Base-by-base conservation (phyloP, 2,797 vertebrate species). In the Macropodus opercularis region DNA sequence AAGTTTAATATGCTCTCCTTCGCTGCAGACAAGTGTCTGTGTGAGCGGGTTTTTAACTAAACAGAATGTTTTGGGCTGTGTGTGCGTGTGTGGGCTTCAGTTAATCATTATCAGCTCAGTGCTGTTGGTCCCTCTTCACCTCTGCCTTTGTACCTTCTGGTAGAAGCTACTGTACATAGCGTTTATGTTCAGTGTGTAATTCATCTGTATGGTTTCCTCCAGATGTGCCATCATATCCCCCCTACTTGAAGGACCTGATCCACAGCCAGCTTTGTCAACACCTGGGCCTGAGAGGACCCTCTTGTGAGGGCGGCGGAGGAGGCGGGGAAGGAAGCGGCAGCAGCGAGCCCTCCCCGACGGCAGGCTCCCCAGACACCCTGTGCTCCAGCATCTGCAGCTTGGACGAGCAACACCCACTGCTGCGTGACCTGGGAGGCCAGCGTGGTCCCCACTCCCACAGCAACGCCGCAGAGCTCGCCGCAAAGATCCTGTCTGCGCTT, bases 311-410 rank as follows among this genome's bases (percentile, higher is more conserved):
- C 40, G 92, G 89, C 0, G 93, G 94, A 72, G 83, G 80, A n/a
- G 34, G 68, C 1, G 93, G 92, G 0, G 95, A 94, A 67, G 95
- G 92, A 12, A 93, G 87, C 0, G 93, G 86, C 32, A 95, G 88
- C 2, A 92, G 85, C 0, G 91, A 96, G 82, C 95, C 95, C 47
- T 96, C 95, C 0, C 95, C 94, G 48, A 93, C 93, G 2, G 89
- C 93, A 24, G 91, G 94, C 46, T 97, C 96, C 50, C 95, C 97
- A 0, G 95, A 98, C 84, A 98, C 96, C 46, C 89, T 97, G 78
- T 96, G 95, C 90, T 99, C 97, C 84, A 98, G 96, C 84, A 92
- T 97, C 41, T 98, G 94, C 92, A 99, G 97, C 87, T 86, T 99
- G 82, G 96, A 99, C 17, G 95, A 95, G 56, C 85, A 90, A 15